Evolutionary conservation across 2,113 vertebrate genomes (phyloP), one percentile per base, ranked within the genome.

Genomic region (Rhinichthys klamathensis): DNA sequence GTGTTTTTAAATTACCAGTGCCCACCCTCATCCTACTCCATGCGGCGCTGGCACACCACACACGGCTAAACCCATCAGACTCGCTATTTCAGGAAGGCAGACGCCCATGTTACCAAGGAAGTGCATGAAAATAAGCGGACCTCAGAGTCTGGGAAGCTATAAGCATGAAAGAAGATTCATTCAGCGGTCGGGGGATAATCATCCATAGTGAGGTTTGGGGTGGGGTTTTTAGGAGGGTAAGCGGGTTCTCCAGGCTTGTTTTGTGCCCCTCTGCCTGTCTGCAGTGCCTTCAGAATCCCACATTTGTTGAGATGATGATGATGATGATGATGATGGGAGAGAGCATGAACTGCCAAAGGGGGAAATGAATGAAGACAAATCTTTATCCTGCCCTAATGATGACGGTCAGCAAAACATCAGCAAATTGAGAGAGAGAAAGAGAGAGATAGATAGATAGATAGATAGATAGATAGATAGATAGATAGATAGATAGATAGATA

Each of bases 61-160:
- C 65, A 82, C 8, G 16, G 74, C 69, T 77, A 77, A 83, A 72
- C 35, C 75, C 67, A 80, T 85, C 80, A 80, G 80, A 70, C 74
- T 49, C 2, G 30, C 80, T 83, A 75, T 83, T 75, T 80, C 32
- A 58, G 58, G 56, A 79, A 58, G 75, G n/a, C 60, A 56, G 82
- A 81, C 18, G 69, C 65, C 73, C 61, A 41, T 82, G 60, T 72
- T 67, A 84, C 79, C 8, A 69, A 74, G 46, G 38, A 79, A 83
- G 76, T 35, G 58, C 65, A 81, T 67, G 44, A 63, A 46, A 84
- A 61, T 35, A 46, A 25, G 56, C 56, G 32, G n/a, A 21, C 63
- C 13, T 49, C 30, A 2, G 67, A 61, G 44, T 51, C 79, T 82
- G 30, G 58, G 70, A 51, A 67, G 41, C 70, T 41, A 38, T 72